Evolutionary conservation across 2,797 vertebrate genomes (phyloP).

Genomic region (Astyanax mexicanus): DNA sequence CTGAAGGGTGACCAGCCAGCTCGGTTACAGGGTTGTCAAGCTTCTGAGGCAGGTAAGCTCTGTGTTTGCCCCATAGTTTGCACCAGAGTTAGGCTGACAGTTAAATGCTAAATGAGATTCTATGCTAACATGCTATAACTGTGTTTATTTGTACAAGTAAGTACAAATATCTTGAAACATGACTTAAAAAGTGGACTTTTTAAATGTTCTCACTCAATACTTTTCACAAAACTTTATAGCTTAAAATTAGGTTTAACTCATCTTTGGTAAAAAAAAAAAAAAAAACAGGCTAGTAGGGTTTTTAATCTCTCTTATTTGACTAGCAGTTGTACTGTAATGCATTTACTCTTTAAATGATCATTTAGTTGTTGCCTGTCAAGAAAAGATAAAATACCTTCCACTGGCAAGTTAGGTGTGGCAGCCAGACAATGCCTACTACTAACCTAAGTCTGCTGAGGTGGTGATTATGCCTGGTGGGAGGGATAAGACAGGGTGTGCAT

Average conservation of each 20-base stretch:
- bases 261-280: too few species aligned
- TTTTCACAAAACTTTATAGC: not conserved
- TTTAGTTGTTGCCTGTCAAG: not conserved
- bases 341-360: not conserved
- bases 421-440: not conserved
- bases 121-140: too few species aligned
- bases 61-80: not conserved
- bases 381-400: not conserved
- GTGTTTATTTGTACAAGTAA: not conserved
- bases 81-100: too few species aligned
- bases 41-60: constrained; percentile 10
- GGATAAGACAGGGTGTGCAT: constrained; percentile 9
- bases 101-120: not conserved
- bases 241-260: not conserved
- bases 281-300: too few species aligned
- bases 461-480: constrained; percentile 3
- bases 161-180: too few species aligned
- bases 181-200: too few species aligned
- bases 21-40: not conserved
- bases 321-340: not conserved
- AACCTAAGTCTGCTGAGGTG: not conserved
- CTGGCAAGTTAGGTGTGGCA: constrained; percentile 21
- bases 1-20: not conserved
- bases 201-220: too few species aligned
- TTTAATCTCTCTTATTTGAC: not conserved